Percentiles rank a stretch among this genome's conserved stretches.
These are phyloP conservation scores for Formica exsecta DNA, from an alignment of 1,140 invertebrate species.

Conservation along the genomic window DNA sequence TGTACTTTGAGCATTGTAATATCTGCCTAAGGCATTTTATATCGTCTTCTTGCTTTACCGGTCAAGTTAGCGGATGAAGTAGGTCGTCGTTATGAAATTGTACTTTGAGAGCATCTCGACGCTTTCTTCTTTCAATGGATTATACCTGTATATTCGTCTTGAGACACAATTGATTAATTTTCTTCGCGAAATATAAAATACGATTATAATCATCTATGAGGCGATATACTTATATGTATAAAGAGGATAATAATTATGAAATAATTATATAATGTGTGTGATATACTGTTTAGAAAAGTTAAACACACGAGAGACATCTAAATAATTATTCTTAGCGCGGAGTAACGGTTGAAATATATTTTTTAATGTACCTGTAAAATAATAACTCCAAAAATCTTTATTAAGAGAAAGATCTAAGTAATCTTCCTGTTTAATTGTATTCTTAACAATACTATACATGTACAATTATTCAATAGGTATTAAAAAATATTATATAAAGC, in stretches of 20 bases:
- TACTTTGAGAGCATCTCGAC: constrained; percentile 2
- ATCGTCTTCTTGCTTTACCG: constrained; percentile 22
- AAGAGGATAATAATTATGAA: background rate
- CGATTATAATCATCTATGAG: background rate
- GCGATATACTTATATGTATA: no score
- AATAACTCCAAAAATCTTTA: background rate
- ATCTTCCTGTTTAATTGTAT: background rate
- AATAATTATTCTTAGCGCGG: background rate
- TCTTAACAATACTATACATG: background rate
- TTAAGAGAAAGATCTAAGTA: background rate
- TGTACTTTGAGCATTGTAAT: constrained; percentile 54
- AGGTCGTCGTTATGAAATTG: constrained; percentile 46
- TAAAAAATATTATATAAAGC: background rate
- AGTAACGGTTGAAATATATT: background rate
- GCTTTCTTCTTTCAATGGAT: background rate
- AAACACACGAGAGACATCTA: background rate
- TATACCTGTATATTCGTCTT: background rate
- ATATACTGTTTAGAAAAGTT: background rate
- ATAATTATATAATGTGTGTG: background rate
- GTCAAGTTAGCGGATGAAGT: constrained; percentile 14
- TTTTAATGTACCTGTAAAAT: background rate
- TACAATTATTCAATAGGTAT: background rate
- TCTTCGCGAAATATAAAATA: background rate
- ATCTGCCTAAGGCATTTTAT: constrained; percentile 47
- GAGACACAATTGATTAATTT: constrained; percentile 39